Conservation (phyloP, 2,797 vertebrate genomes). For the Remorina albescens region DNA sequence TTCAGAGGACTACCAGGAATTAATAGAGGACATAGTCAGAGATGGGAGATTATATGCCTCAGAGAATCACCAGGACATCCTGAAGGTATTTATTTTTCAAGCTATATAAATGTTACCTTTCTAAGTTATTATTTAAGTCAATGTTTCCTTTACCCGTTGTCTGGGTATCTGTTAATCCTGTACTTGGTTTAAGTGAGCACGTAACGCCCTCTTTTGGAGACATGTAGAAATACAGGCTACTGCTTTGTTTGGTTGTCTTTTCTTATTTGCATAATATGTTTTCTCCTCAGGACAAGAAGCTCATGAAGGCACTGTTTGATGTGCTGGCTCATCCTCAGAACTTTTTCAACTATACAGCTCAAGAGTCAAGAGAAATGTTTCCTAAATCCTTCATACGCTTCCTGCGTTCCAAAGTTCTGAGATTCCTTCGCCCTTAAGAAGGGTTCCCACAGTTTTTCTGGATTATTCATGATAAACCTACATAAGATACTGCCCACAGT, state of each 20-base stretch:
- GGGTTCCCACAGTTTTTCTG: background rate
- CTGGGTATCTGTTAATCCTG: background rate
- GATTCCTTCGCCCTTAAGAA: conserved; percentile 95
- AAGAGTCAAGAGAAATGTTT: conserved; percentile 99
- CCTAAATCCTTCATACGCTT: conserved; percentile 98
- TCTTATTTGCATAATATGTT: background rate
- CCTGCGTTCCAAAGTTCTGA: conserved; percentile 96
- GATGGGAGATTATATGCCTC: conserved; percentile 98
- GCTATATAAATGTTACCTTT: background rate
- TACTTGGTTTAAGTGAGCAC: conserved; percentile 5
- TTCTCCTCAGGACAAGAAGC: conserved; percentile 93
- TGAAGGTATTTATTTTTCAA: conserved; percentile 87
- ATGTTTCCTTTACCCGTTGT: background rate
- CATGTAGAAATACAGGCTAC: conserved; percentile 31
- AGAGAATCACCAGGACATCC: conserved; percentile 98
- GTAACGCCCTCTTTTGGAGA: conserved; percentile 65
- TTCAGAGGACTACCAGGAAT: conserved; percentile 97
- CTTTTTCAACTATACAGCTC: conserved; percentile 98
- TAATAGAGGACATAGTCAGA: conserved; percentile 98
- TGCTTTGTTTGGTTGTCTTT: background rate
- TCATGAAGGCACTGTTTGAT: conserved; percentile 97
- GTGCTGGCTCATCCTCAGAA: conserved; percentile 98
- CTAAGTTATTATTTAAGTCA: background rate
- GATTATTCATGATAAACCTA: conserved; percentile 39
- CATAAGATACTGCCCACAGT: conserved; percentile 48